Percentiles rank a stretch among this genome's conserved stretches.
phyloP scores from a whole-genome alignment of 2,113 vertebrate species.

The Microtus richardsoni region DNA sequence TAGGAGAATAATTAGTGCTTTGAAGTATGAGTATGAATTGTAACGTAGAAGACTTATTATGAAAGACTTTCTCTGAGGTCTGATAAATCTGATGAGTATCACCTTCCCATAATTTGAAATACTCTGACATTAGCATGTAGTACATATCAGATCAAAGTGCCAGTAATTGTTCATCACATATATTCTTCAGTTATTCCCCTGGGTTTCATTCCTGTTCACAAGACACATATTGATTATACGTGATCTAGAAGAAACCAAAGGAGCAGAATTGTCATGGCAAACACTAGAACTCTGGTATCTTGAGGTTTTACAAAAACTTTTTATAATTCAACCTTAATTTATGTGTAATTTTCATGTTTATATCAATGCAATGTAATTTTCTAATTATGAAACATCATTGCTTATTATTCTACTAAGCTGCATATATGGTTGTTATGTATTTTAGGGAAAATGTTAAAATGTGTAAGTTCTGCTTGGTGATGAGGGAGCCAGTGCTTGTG shows the following conservation, averaged over 20 bases:
- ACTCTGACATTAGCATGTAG: not conserved
- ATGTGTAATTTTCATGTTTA: not conserved
- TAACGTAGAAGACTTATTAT: too few relatives aligned
- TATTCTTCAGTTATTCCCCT: not conserved
- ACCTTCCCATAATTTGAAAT: not conserved
- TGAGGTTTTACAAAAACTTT: not conserved
- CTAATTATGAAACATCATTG: not conserved
- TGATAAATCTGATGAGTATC: not conserved
- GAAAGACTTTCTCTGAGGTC: not conserved
- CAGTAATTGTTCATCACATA: not conserved
- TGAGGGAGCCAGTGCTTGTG: not conserved
- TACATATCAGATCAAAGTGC: not conserved
- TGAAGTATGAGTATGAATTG: not conserved
- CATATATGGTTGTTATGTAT: not conserved
- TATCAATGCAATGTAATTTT: too few relatives aligned
- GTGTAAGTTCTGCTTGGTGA: not conserved
- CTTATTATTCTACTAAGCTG: not conserved
- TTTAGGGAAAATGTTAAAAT: not conserved
- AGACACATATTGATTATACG: not conserved
- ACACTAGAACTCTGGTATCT: not conserved
- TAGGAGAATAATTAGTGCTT: not conserved
- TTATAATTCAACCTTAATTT: not conserved
- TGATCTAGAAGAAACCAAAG: not conserved
- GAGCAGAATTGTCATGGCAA: not conserved
- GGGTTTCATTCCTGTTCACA: not conserved